Conservation (phyloP, 2,797 vertebrate genomes). For the Darevskia nairensis region DNA sequence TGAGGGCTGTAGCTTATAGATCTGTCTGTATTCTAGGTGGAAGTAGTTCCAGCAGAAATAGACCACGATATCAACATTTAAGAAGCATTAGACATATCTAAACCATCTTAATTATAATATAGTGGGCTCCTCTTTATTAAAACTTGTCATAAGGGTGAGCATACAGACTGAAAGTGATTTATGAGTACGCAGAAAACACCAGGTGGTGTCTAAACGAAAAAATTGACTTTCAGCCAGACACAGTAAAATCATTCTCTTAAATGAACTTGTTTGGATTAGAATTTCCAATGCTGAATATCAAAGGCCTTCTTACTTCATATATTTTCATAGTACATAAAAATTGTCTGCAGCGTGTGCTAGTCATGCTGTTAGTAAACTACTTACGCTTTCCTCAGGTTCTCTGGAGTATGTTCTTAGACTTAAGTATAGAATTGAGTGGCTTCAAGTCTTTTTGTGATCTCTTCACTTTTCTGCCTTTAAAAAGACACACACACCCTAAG, state of each 20-base stretch:
- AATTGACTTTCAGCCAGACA: constrained; percentile 50
- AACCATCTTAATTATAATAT: constrained; percentile 70
- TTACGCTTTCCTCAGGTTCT: not conserved
- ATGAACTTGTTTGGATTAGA: constrained; percentile 48
- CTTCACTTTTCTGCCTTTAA: not conserved
- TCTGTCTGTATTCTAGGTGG: not conserved
- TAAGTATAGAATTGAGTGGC: fast-evolving
- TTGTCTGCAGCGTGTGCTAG: not conserved
- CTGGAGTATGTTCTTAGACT: not conserved
- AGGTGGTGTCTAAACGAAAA: constrained; percentile 68
- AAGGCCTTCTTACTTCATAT: not conserved
- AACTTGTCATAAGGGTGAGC: constrained; percentile 65
- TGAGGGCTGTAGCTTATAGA: not conserved
- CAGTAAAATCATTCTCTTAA: constrained; percentile 54
- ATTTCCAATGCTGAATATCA: not conserved
- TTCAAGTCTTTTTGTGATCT: not conserved
- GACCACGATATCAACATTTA: constrained; percentile 71
- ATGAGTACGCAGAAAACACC: constrained; percentile 49
- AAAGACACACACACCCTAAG: not conserved
- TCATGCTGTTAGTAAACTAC: not conserved
- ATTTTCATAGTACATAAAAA: not conserved
- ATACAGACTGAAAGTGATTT: constrained; percentile 67
- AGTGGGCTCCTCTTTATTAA: constrained; percentile 66
- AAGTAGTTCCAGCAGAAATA: constrained; percentile 54
- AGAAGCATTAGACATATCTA: constrained; percentile 68